Base-by-base conservation (phyloP, 2,797 vertebrate genomes). In the Coracias cyanogaster region DNA sequence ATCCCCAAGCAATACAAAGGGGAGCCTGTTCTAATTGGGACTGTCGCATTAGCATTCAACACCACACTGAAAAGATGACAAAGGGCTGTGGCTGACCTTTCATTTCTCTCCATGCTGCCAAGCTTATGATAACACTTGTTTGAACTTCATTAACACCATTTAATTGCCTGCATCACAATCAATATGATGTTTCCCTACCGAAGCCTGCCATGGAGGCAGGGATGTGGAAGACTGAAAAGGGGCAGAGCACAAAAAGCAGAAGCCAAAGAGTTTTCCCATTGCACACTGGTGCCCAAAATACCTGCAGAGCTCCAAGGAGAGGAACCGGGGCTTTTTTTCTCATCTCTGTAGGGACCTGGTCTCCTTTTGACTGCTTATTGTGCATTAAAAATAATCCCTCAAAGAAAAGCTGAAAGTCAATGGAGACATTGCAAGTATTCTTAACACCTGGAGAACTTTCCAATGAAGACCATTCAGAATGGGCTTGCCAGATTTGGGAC, bases 81-180 rank as follows among this genome's bases (percentile, higher is more conserved):
- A 85, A 86, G 85, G 84, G 81, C 71, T 66, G 73, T 51, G 71
- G 86, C 89, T 96, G 94, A 97, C 97, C 96, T 97, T 97, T 95
- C 93, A 89, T 96, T 97, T 95, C 92, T 92, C 61, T 29, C 95
- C 45, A n/a, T 39, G 87, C 78, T 96, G 86, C 94, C 96, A 95
- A 86, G 91, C 88, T 95, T 77, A 82, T 93, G 95, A 96, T 96
- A 96, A 94, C 89, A 94, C 93, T 96, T 92, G 95, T 96, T 94
- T 95, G 96, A 96, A 97, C 97, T 97, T 97, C 94, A 96, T 96
- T 96, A 96, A 92, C 65, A 65, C 90, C 67, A 71, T 71, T 76
- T 97, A 96, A 98, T 93, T 97, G 96, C 94, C 94, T 97, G 92
- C 95, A 96, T 97, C 93, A 83, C 95, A 95, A 95, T 97, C 95